These are phyloP conservation scores for Ectemnius continuus DNA, from an alignment of 2,888 invertebrate species.

Conservation along the genomic window DNA sequence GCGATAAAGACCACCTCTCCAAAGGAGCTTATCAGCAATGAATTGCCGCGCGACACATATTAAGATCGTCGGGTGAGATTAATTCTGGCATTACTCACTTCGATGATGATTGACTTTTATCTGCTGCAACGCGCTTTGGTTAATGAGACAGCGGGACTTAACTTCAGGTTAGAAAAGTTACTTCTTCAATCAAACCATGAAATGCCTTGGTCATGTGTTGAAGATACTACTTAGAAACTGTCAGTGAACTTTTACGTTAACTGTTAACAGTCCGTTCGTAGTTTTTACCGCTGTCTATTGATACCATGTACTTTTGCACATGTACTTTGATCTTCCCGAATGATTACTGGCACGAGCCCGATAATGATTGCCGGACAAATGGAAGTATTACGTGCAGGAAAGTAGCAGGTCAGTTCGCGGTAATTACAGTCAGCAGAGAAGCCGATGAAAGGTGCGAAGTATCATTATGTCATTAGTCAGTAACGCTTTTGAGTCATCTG, in stretches of 20 bases:
- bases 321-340: slow-evolving; percentile 31
- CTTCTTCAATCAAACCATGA: too few species aligned
- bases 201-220: too few species aligned
- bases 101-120: slow-evolving; percentile 50
- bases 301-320: slow-evolving; percentile 9
- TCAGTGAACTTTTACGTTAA: too few species aligned
- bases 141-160: too few species aligned
- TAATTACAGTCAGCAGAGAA: slow-evolving; percentile 49
- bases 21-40: slow-evolving; percentile 51
- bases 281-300: slow-evolving; percentile 36
- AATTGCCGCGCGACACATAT: slow-evolving; percentile 49
- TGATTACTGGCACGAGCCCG: slow-evolving; percentile 50
- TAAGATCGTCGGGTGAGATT: slow-evolving; percentile 48
- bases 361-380: slow-evolving; percentile 46
- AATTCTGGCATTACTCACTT: slow-evolving; percentile 44
- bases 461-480: slow-evolving; percentile 49
- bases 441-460: slow-evolving; percentile 54
- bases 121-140: neutral
- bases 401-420: slow-evolving; percentile 25
- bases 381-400: slow-evolving; percentile 56
- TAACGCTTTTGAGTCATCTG: neutral
- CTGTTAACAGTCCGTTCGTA: neutral
- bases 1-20: slow-evolving; percentile 51
- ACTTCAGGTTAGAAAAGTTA: too few species aligned
- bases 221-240: too few species aligned